phyloP scores from a whole-genome alignment of 1,140 invertebrate species.

The Psilanteris sp. region DNA sequence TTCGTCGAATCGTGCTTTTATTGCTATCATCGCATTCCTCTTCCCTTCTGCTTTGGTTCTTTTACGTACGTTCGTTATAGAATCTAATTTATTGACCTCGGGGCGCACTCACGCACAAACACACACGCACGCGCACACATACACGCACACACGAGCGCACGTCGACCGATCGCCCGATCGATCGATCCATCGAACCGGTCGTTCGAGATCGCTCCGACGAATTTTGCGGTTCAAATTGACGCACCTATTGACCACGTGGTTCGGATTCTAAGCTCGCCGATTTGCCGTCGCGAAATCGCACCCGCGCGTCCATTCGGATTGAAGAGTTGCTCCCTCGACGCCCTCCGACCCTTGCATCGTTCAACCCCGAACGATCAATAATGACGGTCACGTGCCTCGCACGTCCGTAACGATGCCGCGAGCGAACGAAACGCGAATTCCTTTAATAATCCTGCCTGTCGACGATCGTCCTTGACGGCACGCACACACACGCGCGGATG shows the following conservation, averaged over 20 bases:
- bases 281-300: too few relatives aligned
- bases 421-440: constrained; percentile 47
- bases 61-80: neutral
- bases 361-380: constrained; percentile 66
- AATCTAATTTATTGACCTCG: constrained; percentile 45
- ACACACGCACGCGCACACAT: constrained; percentile 34
- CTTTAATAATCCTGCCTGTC: too few relatives aligned
- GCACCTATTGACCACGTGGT: constrained; percentile 48
- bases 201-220: too few relatives aligned
- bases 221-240: constrained; percentile 39
- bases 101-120: constrained; percentile 50
- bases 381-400: constrained; percentile 65
- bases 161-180: too few relatives aligned
- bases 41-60: constrained; percentile 2
- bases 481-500: too few relatives aligned
- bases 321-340: constrained; percentile 40
- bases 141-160: constrained; percentile 55
- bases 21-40: constrained; percentile 28
- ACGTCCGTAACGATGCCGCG: constrained; percentile 64
- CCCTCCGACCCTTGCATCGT: constrained; percentile 60
- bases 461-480: constrained; percentile 24
- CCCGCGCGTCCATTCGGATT: too few relatives aligned
- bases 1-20: constrained; percentile 37
- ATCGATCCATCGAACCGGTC: too few relatives aligned
- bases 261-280: too few relatives aligned